These are phyloP conservation scores for Amblyjoppa fuscipennis DNA, from an alignment of 2,888 invertebrate genomes.

Conservation along the genomic window DNA sequence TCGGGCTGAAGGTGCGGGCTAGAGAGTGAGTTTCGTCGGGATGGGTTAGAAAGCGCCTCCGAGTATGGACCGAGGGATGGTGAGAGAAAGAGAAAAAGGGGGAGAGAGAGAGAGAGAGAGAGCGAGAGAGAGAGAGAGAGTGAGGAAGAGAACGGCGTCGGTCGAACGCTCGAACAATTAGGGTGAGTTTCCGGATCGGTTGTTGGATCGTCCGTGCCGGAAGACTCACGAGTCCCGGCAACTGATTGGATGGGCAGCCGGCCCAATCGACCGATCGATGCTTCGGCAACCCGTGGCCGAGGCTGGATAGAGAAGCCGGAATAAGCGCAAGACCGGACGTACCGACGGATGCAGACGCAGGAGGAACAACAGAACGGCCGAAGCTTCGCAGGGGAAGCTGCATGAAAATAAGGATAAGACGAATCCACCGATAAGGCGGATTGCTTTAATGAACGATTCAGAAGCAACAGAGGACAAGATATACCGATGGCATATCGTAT, in stretches of 20 bases:
- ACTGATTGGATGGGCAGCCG: constrained; percentile 72
- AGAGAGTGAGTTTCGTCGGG: constrained; percentile 4
- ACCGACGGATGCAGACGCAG: constrained; percentile 3
- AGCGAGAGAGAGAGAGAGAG: too few relatives aligned
- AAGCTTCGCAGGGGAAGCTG: not conserved
- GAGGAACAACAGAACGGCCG: not conserved
- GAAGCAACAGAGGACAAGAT: not conserved
- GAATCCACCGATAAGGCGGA: too few relatives aligned
- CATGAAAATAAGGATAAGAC: not conserved
- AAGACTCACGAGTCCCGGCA: constrained; percentile 67
- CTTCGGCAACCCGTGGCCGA: constrained; percentile 33
- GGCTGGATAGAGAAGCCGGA: constrained; percentile 5
- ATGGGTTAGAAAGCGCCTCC: constrained; percentile 2
- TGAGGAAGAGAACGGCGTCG: constrained; percentile 33
- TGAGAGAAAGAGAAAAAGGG: not conserved
- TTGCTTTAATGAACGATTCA: not conserved
- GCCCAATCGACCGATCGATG: constrained; percentile 72
- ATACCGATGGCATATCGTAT: not conserved
- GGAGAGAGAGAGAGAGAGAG: too few relatives aligned
- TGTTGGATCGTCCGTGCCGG: constrained; percentile 68
- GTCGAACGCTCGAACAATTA: constrained; percentile 68
- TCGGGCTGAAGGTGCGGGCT: constrained; percentile 43
- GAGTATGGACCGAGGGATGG: constrained; percentile 20
- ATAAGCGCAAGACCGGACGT: not conserved
- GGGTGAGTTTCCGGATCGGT: constrained; percentile 70